Evolutionary conservation across 1,140 invertebrate genomes (phyloP).

Genomic region (Eciton burchellii): DNA sequence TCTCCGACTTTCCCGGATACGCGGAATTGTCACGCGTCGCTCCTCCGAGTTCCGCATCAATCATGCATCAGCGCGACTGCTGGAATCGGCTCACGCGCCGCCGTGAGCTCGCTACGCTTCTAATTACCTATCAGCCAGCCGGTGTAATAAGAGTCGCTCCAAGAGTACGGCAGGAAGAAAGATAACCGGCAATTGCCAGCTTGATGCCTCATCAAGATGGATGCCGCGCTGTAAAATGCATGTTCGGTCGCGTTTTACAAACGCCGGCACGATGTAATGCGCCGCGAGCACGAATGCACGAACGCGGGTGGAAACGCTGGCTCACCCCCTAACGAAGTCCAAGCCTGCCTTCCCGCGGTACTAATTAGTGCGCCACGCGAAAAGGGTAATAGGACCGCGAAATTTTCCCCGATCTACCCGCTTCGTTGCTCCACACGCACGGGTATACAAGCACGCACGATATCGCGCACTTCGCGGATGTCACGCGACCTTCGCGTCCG

Average conservation of each 20-base stretch:
- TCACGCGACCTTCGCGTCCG: conserved; percentile 19
- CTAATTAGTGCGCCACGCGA: conserved; percentile 47
- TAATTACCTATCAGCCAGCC: background rate
- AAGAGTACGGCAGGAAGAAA: background rate
- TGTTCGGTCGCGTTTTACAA: conserved; percentile 39
- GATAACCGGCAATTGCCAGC: conserved; percentile 18
- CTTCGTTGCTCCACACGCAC: conserved; percentile 4
- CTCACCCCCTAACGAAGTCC: conserved; percentile 50
- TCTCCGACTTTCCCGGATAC: background rate
- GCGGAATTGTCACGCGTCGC: conserved; percentile 6
- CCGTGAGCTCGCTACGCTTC: background rate
- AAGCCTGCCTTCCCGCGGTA: conserved; percentile 25
- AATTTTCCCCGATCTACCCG: conserved; percentile 28
- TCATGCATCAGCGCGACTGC: background rate
- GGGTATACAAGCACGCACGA: conserved; percentile 4
- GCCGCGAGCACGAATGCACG: conserved; percentile 29
- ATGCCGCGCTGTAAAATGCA: background rate
- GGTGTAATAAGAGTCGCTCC: background rate
- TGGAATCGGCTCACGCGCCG: background rate
- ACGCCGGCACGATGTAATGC: conserved; percentile 32
- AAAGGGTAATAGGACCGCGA: conserved; percentile 53
- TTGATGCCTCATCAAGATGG: conserved; percentile 8
- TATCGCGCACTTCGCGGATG: conserved; percentile 23
- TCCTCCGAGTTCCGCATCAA: background rate
- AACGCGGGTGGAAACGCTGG: background rate